Evolutionary conservation across 2,888 invertebrate species (phyloP), one percentile per base, ranked within the genome.

Genomic region (Colostygia pectinataria): DNA sequence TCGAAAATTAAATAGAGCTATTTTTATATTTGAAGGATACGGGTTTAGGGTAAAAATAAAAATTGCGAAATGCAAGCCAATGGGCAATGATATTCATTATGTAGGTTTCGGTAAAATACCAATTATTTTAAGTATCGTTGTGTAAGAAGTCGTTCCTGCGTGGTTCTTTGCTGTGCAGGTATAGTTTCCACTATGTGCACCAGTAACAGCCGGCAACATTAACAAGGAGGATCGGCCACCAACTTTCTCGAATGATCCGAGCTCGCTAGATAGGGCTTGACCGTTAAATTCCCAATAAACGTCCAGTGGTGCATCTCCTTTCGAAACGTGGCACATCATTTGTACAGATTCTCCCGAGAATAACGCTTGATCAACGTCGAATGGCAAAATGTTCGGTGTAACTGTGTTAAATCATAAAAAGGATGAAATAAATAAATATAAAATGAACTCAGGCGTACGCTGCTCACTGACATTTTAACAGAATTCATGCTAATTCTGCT

Each of bases 241-340:
- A 46, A 90, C 80, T 66, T 80, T 87, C 12, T 83, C 80, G 40
- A 80, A 84, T 43, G 79, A 80, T 72, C 88, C 85, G 74, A 93
- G 87, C 51, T 91, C 84, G 52, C 85, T 81, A 45, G 75, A 73
- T 50, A 84, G 57, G 23, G 73, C 73, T 44, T 77, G 66, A 57
- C 92, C 92, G 66, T 94, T 93, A 74, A 93, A 91, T 61, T 82
- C 86, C 94, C 94, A 95, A 50, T 80, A 82, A 47, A 94, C 92
- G 59, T 91, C 90, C 60, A 95, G 79, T 36, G 94, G 94, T 44
- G 91, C 79, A 75, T 95, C 94, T 48, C 94, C 93, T 69, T 93
- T 92, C 39, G 92, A 90, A 61, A 92, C 91, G 60, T 92, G 92
- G 71, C 93, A 93, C 75, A 91, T 91, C 71, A 93, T 89, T 66